These are phyloP conservation scores for Aphelenchoides besseyi DNA, from an alignment of 1,140 invertebrate genomes.

Conservation along the genomic window DNA sequence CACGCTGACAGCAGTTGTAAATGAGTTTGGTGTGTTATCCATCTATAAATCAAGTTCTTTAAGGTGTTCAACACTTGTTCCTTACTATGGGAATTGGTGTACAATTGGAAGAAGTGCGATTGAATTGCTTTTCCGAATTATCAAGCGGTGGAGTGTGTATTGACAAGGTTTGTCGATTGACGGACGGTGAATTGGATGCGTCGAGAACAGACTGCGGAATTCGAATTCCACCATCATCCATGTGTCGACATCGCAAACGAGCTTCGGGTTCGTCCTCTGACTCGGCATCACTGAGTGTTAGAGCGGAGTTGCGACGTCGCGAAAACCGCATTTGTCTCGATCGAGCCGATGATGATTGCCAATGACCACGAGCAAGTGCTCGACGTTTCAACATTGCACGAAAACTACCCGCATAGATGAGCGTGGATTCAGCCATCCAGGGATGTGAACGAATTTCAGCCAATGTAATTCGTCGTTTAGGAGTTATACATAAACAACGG, in stretches of 20 bases:
- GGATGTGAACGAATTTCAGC: conserved; percentile 17
- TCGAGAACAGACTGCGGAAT: neutral
- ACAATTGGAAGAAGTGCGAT: neutral
- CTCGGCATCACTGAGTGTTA: neutral
- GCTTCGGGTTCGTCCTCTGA: neutral
- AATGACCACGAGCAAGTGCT: neutral
- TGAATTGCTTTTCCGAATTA: neutral
- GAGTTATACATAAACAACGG: conserved; percentile 21
- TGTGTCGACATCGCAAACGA: neutral
- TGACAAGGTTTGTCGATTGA: neutral
- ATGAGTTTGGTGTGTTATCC: too few relatives aligned
- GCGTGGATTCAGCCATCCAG: neutral
- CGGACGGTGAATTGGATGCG: neutral
- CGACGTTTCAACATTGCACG: neutral
- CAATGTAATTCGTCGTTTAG: conserved; percentile 23
- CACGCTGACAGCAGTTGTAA: neutral
- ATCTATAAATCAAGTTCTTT: too few relatives aligned
- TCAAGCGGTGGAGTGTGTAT: neutral
- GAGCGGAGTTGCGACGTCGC: neutral
- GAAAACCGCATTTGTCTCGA: neutral
- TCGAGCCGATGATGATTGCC: neutral
- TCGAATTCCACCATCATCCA: neutral
- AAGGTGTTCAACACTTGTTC: too few relatives aligned
- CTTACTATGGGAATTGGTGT: neutral
- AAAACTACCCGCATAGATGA: conserved; percentile 14